Base-by-base conservation (phyloP, 2,113 vertebrate species). In the Dendrocopos noguchii region DNA sequence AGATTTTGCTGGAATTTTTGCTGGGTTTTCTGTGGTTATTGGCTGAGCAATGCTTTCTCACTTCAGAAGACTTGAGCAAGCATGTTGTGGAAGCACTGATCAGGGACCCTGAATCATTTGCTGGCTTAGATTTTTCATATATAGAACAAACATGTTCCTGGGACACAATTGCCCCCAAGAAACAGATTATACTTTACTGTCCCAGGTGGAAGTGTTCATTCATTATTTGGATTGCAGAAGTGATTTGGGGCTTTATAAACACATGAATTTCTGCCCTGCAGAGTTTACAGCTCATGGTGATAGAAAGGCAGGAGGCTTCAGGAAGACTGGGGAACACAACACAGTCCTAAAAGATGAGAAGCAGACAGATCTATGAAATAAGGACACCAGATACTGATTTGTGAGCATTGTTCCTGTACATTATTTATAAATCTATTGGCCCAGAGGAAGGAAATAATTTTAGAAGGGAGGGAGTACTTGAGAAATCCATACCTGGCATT, bases 11-110 rank as follows among this genome's bases (percentile, higher is more conserved):
- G 87, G 93, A 94, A 68, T 94, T 95, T 87, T 87, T 86, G 65
- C 66, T 91, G 88, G 61, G 36, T 95, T 93, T 94, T 95, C 93
- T 96, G 89, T 96, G 95, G 81, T 96, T 95, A 74, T 85, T 96
- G 94, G 89, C 89, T 94, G 56, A 95, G 87, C 70, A 74, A 70
- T 20, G 47, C 80, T 91, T 33, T 91, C 60, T 72, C 47, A 53
- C 44, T 95, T 91, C 84, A 91, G 84, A 94, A 88, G 66, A 75
- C 65, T 92, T 34, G 68, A 94, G 89, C 65, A 94, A 92, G 39
- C 34, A 31, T 46, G 52, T 91, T 83, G 61, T 88, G 65, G 90
- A 95, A 90, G 47, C 78, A 71, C 88, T 83, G 85, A 83, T 90
- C 53, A 76, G 91, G 73, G 84, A 86, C 18, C 2, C 20, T 46